phyloP scores from a whole-genome alignment of 64 coral and sea anemone species.

The Exaiptasia diaphana region DNA sequence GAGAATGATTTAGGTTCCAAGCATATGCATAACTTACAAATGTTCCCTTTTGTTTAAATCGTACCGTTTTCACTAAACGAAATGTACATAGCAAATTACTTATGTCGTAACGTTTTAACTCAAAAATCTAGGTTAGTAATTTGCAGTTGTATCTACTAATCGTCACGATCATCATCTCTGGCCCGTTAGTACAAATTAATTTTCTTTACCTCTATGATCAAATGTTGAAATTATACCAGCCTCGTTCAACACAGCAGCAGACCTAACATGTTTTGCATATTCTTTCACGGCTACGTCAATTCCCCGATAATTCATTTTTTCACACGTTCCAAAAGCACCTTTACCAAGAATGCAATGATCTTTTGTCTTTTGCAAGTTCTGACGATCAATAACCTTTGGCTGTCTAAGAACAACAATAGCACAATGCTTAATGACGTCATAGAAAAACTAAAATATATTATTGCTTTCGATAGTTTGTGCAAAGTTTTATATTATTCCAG shows the following conservation, averaged over 20 bases:
- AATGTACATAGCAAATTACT: background rate
- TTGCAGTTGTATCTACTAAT: background rate
- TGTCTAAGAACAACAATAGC: too few species aligned
- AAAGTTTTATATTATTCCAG: too few species aligned
- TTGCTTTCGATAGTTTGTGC: too few species aligned
- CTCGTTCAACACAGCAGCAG: background rate
- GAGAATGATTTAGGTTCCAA: background rate
- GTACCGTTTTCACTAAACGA: background rate
- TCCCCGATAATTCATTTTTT: constrained; percentile 9
- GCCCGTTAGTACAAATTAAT: background rate
- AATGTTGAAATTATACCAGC: background rate
- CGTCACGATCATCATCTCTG: background rate
- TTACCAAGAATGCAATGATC: constrained; percentile 4
- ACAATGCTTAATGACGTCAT: too few species aligned
- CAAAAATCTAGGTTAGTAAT: background rate
- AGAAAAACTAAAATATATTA: background rate
- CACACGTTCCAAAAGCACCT: constrained; percentile 42
- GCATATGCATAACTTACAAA: background rate
- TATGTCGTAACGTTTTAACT: background rate
- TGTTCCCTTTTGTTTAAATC: background rate
- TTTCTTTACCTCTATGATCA: constrained; percentile 40
- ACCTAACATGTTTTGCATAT: background rate
- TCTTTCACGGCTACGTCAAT: constrained; percentile 19
- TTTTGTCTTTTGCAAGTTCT: background rate
- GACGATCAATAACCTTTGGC: constrained; percentile 15